Percentiles rank a stretch among this genome's conserved stretches.
Evolutionary conservation across 1,140 invertebrate species (phyloP).

Genomic region (Atta texana): DNA sequence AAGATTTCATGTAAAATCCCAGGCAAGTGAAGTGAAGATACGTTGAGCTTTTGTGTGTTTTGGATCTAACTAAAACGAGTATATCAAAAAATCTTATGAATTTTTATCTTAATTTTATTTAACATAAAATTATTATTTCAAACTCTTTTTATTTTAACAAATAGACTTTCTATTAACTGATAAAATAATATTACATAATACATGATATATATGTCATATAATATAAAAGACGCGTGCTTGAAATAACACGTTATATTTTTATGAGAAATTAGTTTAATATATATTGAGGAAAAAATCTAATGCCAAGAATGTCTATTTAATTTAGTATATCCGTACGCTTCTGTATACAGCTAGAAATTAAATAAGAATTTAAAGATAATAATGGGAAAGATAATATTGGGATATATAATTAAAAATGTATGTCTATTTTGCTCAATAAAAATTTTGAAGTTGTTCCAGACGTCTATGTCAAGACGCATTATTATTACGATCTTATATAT

Average conservation of each 20-base stretch:
- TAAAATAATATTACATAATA: conserved; percentile 20
- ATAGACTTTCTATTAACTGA: conserved; percentile 3
- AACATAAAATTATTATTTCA: background rate
- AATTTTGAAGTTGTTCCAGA: conserved; percentile 2
- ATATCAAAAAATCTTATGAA: background rate
- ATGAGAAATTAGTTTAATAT: conserved; percentile 28
- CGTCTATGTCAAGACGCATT: background rate
- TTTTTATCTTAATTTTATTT: conserved; percentile 9
- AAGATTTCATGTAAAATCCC: background rate
- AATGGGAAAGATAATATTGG: conserved; percentile 19
- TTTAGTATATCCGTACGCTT: background rate
- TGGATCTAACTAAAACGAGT: background rate
- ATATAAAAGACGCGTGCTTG: conserved; percentile 18
- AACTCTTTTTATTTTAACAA: conserved; percentile 11
- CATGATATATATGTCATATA: background rate
- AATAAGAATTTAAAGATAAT: conserved; percentile 16
- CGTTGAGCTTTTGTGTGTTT: background rate
- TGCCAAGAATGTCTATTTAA: conserved; percentile 37
- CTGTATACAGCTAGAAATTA: conserved; percentile 24
- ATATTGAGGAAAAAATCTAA: background rate
- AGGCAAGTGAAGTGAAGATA: background rate
- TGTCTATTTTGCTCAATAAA: conserved; percentile 42
- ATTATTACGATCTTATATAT: background rate
- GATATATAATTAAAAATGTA: conserved; percentile 16
- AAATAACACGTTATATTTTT: conserved; percentile 54